These are phyloP conservation scores for Hydra vulgaris DNA, from an alignment of 30 jellyfish, hydroid and myxozoan species.

Conservation along the genomic window DNA sequence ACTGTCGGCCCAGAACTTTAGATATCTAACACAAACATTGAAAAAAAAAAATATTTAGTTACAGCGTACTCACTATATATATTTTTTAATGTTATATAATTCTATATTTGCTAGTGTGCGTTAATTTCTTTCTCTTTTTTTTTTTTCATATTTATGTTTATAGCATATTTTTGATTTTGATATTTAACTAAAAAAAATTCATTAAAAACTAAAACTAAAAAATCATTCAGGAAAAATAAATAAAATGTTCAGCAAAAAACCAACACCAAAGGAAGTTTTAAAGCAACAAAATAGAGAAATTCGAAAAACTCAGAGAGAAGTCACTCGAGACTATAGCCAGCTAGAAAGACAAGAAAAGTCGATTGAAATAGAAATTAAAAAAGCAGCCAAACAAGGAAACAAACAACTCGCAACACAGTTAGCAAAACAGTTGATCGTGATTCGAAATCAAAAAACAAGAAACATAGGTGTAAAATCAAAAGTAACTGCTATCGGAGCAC, in stretches of 20 bases:
- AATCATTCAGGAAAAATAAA: background rate
- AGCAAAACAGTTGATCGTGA: slow-evolving; percentile 75
- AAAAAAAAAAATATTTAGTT: no score
- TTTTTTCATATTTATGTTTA: no score
- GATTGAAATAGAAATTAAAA: slow-evolving; percentile 75
- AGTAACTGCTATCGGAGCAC: slow-evolving; percentile 74
- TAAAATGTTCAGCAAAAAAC: slow-evolving; percentile 56
- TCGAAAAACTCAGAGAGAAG: slow-evolving; percentile 60
- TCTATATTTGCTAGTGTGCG: no score
- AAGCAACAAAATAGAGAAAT: slow-evolving; percentile 69
- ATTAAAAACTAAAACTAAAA: no score
- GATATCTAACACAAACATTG: no score
- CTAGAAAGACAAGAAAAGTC: slow-evolving; percentile 86
- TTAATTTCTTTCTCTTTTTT: no score
- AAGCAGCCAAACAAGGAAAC: slow-evolving; percentile 78
- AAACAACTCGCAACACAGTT: slow-evolving; percentile 78
- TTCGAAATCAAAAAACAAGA: slow-evolving; percentile 76
- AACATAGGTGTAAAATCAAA: slow-evolving; percentile 48
- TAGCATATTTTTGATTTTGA: no score
- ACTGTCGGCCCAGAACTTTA: no score
- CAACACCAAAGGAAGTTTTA: slow-evolving; percentile 44
- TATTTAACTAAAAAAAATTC: no score
- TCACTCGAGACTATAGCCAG: slow-evolving; percentile 59
- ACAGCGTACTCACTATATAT: no score
- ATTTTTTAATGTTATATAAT: no score